A percentile compares a stretch with the other conserved stretches of the same genome.
Evolutionary conservation across 2,888 invertebrate genomes (phyloP).

Genomic region (Cerceris rybyensis): DNA sequence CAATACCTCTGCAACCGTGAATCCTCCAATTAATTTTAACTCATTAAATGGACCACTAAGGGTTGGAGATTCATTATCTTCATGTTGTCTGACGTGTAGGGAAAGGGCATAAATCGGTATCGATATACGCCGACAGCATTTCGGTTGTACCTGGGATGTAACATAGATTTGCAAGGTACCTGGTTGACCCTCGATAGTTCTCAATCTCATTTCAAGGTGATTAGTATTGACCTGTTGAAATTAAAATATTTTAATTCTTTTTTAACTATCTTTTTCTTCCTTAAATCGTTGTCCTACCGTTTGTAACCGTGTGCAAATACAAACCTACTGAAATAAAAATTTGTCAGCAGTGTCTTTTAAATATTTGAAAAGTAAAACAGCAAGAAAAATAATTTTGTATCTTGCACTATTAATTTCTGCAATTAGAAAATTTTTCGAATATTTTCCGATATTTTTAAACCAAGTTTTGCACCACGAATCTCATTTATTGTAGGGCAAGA

Average conservation of each 20-base stretch:
- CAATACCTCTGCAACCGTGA: slow-evolving; percentile 77
- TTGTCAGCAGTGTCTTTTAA: too few species aligned
- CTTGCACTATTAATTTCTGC: too few species aligned
- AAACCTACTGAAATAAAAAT: too few species aligned
- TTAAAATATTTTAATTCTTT: background rate
- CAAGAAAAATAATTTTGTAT: background rate
- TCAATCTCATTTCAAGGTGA: slow-evolving; percentile 92
- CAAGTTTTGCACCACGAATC: too few species aligned
- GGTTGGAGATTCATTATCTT: slow-evolving; percentile 84
- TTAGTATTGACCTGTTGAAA: slow-evolving; percentile 87
- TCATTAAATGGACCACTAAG: slow-evolving; percentile 75
- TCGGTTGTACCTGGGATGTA: slow-evolving; percentile 89
- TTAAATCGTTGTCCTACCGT: too few species aligned
- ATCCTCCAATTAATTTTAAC: slow-evolving; percentile 75
- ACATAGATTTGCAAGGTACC: slow-evolving; percentile 90
- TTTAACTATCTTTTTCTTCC: too few species aligned
- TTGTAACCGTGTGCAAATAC: too few species aligned
- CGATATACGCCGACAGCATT: slow-evolving; percentile 88
- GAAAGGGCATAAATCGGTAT: slow-evolving; percentile 90
- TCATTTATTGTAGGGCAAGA: too few species aligned
- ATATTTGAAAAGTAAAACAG: background rate
- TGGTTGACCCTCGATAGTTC: slow-evolving; percentile 90
- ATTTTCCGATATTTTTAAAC: too few species aligned
- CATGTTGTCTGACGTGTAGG: slow-evolving; percentile 88
- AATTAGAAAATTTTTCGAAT: too few species aligned